A percentile compares a stretch with the other conserved stretches of the same genome.
phyloP scores from a whole-genome alignment of 1,140 invertebrate species.

The Polyergus mexicanus region DNA sequence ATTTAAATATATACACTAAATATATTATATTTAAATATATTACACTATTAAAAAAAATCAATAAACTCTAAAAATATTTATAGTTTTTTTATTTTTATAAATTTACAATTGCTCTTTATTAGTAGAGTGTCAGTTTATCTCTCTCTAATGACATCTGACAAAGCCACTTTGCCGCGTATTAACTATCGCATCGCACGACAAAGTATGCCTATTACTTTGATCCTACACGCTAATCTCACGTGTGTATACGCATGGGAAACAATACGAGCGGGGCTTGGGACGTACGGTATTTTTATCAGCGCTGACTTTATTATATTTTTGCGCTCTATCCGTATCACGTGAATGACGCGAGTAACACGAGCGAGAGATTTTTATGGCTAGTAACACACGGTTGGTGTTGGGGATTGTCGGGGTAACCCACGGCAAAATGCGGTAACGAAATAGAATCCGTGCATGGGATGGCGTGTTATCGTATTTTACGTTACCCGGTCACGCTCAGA shows the following conservation, averaged over 20 bases:
- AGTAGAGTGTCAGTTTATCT: too few species aligned
- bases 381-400: not conserved
- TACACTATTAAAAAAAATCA: not conserved
- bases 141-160: too few species aligned
- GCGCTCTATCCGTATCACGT: slow-evolving; percentile 33
- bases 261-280: not conserved
- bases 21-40: too few species aligned
- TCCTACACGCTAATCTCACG: not conserved
- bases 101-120: too few species aligned
- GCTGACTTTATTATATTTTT: slow-evolving; percentile 54
- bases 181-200: not conserved
- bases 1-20: too few species aligned
- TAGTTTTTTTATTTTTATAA: too few species aligned
- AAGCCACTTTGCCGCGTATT: not conserved
- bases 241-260: not conserved
- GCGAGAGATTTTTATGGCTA: slow-evolving; percentile 41
- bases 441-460: slow-evolving; percentile 34
- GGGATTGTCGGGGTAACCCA: slow-evolving; percentile 24
- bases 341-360: slow-evolving; percentile 30
- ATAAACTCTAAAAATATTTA: too few species aligned
- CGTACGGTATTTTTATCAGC: slow-evolving; percentile 46
- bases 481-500: slow-evolving; percentile 41
- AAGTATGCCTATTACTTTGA: slow-evolving; percentile 5
- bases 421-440: slow-evolving; percentile 44
- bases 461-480: slow-evolving; percentile 51